Evolutionary conservation across 2,113 vertebrate species (phyloP).

Genomic region (Vireo altiloquus): DNA sequence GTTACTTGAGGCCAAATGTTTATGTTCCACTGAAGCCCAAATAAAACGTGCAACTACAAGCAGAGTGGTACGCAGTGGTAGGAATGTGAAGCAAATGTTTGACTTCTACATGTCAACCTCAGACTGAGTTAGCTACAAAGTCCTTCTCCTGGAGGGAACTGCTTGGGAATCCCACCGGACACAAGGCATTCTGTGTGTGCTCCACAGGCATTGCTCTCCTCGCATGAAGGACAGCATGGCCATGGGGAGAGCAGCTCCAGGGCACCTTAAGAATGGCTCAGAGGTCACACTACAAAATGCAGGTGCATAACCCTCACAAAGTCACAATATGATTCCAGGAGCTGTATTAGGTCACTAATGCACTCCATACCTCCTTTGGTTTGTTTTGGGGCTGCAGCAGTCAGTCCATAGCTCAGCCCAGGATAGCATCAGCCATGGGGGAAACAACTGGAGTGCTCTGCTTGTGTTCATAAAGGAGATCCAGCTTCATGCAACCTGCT

Average conservation of each 20-base stretch:
- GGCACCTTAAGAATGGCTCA: background rate
- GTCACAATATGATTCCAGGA: background rate
- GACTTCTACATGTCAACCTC: background rate
- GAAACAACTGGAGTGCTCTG: background rate
- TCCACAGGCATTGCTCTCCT: background rate
- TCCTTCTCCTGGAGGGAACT: background rate
- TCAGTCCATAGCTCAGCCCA: background rate
- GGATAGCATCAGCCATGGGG: background rate
- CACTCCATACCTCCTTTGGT: background rate
- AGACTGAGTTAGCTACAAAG: background rate
- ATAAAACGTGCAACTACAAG: fast-evolving
- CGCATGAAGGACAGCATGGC: fast-evolving
- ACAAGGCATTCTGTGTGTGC: background rate
- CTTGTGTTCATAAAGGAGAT: background rate
- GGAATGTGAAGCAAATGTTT: background rate
- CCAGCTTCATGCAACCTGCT: background rate
- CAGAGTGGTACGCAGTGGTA: background rate
- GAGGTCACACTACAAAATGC: background rate
- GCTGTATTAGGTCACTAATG: background rate
- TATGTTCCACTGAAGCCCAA: background rate
- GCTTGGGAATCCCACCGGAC: background rate
- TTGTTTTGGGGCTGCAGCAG: background rate
- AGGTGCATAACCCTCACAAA: background rate
- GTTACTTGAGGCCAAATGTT: background rate
- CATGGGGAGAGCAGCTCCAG: background rate